Conservation (phyloP, 2,113 vertebrate genomes). For the Trogon melanurus region DNA sequence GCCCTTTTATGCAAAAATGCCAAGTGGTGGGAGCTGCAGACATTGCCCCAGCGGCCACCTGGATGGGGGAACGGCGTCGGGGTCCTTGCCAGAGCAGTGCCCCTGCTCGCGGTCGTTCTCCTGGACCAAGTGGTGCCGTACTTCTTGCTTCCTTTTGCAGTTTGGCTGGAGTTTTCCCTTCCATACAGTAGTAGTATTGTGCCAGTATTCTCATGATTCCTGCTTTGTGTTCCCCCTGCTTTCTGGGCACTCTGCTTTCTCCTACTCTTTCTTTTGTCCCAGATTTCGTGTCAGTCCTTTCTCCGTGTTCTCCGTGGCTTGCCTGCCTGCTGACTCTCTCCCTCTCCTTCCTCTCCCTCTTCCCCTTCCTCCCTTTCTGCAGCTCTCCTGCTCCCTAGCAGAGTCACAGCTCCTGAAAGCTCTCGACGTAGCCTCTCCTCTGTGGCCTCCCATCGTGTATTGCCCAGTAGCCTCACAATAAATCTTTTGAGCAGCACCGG, state of each 20-base stretch:
- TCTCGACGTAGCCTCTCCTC: not conserved
- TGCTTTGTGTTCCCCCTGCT: not conserved
- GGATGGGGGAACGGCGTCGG: not conserved
- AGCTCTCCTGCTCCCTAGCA: not conserved
- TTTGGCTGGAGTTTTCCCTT: not conserved
- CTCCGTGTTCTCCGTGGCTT: not conserved
- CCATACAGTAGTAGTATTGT: not conserved
- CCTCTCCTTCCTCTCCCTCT: not conserved
- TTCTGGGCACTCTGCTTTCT: not conserved
- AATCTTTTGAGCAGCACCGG: not conserved
- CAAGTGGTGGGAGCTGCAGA: not conserved
- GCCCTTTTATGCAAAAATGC: not conserved
- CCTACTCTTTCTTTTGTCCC: not conserved
- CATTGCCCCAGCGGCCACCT: not conserved
- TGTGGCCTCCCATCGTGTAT: not conserved
- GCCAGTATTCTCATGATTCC: not conserved
- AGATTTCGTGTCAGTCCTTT: not conserved
- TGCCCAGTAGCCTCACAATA: not conserved
- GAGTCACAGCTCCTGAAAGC: not conserved
- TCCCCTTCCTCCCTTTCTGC: not conserved
- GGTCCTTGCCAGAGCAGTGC: not conserved
- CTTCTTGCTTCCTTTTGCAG: not conserved
- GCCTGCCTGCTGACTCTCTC: not conserved
- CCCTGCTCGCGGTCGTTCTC: not conserved
- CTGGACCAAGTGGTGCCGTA: not conserved